These are phyloP conservation scores for Luffia ferchaultella DNA, from an alignment of 2,888 invertebrate genomes.

Conservation along the genomic window DNA sequence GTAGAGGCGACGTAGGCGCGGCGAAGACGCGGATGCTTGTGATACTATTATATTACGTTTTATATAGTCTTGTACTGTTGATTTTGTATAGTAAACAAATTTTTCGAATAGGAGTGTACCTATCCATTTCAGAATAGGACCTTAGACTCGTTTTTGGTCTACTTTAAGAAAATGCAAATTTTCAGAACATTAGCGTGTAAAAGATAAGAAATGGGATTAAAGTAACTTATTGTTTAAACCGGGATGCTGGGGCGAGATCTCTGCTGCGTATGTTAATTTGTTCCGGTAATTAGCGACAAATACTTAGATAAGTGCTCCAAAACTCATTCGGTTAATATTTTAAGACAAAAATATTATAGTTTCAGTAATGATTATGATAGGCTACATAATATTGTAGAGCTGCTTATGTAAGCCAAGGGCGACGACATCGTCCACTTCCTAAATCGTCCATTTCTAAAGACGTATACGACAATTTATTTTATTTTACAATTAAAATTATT, in stretches of 20 bases:
- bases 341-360: background rate
- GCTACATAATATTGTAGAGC: too few species aligned
- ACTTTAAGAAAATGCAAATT: slow-evolving; percentile 46
- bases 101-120: too few species aligned
- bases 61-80: too few species aligned
- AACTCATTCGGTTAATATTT: background rate
- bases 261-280: slow-evolving; percentile 32
- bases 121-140: too few species aligned
- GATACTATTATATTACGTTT: too few species aligned
- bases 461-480: too few species aligned
- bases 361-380: background rate
- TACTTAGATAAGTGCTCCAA: slow-evolving; percentile 10
- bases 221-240: slow-evolving; percentile 28
- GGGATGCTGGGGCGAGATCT: background rate
- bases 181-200: slow-evolving; percentile 49
- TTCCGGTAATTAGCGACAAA: slow-evolving; percentile 34
- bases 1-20: too few species aligned
- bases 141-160: slow-evolving; percentile 4
- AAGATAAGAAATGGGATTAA: slow-evolving; percentile 60
- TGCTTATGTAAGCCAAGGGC: too few species aligned
- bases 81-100: too few species aligned
- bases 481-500: background rate
- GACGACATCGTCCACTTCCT: too few species aligned
- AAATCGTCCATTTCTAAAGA: too few species aligned
- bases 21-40: too few species aligned